phyloP scores from a whole-genome alignment of 2,888 invertebrate genomes.

The Pediacus dermestoides region DNA sequence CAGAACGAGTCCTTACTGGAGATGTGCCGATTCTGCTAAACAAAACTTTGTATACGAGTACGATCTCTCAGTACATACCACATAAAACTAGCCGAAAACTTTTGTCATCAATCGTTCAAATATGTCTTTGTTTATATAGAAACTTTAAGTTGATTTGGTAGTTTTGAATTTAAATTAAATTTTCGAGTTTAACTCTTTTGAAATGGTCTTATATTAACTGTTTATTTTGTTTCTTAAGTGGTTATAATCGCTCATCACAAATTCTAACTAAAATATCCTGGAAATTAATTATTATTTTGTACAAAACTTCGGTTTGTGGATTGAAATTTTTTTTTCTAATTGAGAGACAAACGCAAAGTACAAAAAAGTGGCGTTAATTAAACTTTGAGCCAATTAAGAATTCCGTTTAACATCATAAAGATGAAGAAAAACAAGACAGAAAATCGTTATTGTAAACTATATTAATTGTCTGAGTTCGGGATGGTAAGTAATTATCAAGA shows the following conservation, averaged over 20 bases:
- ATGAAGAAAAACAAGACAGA: constrained; percentile 7
- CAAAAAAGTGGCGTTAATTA: no score
- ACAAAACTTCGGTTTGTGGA: no score
- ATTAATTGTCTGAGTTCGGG: constrained; percentile 4
- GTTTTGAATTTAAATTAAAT: constrained; percentile 28
- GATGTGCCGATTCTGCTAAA: constrained; percentile 22
- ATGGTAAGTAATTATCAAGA: no score
- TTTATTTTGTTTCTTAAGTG: constrained; percentile 9
- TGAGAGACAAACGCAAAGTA: no score
- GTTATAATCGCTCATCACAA: no score
- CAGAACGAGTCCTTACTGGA: constrained; percentile 17
- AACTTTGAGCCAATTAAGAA: constrained; percentile 7
- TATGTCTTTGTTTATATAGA: constrained; percentile 25
- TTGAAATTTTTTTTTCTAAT: no score
- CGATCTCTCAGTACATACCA: no score
- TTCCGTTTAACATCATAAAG: constrained; percentile 3
- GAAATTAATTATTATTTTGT: no score
- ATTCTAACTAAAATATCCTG: no score
- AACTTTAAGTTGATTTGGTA: constrained; percentile 22
- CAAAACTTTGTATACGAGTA: constrained; percentile 21
- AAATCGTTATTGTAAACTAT: constrained; percentile 6
- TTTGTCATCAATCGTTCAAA: constrained; percentile 31
- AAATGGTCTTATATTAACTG: constrained; percentile 12
- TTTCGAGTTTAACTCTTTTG: constrained; percentile 12
- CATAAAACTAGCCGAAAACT: constrained; percentile 20